Evolutionary conservation across 2,797 vertebrate species (phyloP), one percentile per base, ranked within the genome.

Genomic region (Euthynnus affinis): DNA sequence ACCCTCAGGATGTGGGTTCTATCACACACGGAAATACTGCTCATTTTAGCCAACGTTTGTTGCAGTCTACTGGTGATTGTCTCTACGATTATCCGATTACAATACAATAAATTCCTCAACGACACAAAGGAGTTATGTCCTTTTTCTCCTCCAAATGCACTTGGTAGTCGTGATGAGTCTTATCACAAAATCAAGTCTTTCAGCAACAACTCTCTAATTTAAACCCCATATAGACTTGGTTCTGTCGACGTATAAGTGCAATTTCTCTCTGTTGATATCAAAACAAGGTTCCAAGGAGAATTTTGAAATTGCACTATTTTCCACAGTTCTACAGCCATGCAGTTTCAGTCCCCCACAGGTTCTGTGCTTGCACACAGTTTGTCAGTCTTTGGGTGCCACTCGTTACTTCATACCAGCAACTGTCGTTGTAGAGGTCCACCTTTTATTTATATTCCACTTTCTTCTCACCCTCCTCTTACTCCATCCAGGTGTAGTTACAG

Each of bases 181-280:
- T 51, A 17, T 69, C 67, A 67, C 58, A 77, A 66, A 78, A 23
- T 59, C 27, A 29, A 78, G 80, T 75, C 79, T 74, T 75, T 79
- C 72, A 64, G 66, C 59, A 57, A 70, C 70, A 82, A 75, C 56
- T 32, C 49, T 55, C 44, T 55, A 58, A 61, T 58, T 67, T 29
- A 29, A 72, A 57, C 51, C 83, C 46, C 42, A 4, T 46, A 10
- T 25, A 27, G 60, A 80, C 62, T 62, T 20, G 5, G 49, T 68
- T 81, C 58, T 71, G 74, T 84, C 62, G 20, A 49, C 32, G 27
- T 60, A 1, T 58, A 78, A 83, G 77, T 87, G 86, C 87, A 87
- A 62, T 69, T 84, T 88, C 70, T 83, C 71, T 86, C 87, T 71
- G 81, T 62, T 89, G 80, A 89, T 89, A 88, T 90, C 86, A 82